Evolutionary conservation across 2,888 invertebrate species (phyloP).

Genomic region (Leptinotarsa tumamoca): DNA sequence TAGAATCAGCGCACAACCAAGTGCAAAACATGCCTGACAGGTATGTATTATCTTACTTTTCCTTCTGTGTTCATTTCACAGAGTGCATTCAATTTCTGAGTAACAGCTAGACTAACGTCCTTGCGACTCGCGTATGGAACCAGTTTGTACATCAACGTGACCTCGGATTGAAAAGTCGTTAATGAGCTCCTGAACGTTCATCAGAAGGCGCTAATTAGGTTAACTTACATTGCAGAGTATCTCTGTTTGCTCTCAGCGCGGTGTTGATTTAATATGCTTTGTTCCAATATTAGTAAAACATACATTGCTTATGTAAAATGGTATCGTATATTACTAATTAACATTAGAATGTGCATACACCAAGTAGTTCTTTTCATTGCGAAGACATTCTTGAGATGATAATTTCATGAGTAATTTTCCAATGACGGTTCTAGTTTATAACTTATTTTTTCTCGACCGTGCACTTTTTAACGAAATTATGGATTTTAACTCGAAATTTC

Average conservation of each 20-base stretch:
- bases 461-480: no score
- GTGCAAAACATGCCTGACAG: constrained; percentile 50
- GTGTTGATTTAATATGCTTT: constrained; percentile 13
- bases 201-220: constrained; percentile 43
- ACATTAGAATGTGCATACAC: background rate
- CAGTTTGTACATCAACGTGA: constrained; percentile 33
- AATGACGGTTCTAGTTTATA: no score
- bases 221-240: constrained; percentile 30
- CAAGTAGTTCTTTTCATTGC: background rate
- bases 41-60: constrained; percentile 46
- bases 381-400: background rate
- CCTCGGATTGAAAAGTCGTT: constrained; percentile 28
- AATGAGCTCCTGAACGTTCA: constrained; percentile 32
- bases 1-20: constrained; percentile 49
- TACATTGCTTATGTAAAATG: background rate
- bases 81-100: constrained; percentile 43
- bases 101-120: constrained; percentile 47
- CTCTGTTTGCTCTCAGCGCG: constrained; percentile 13
- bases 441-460: no score
- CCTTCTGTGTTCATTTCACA: constrained; percentile 34
- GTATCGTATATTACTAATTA: background rate
- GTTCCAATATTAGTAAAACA: constrained; percentile 3
- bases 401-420: no score
- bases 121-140: constrained; percentile 48
- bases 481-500: no score